Percentiles rank a stretch among this genome's conserved stretches.
phyloP scores from a whole-genome alignment of 2,888 invertebrate species.

The Yponomeuta cagnagella region DNA sequence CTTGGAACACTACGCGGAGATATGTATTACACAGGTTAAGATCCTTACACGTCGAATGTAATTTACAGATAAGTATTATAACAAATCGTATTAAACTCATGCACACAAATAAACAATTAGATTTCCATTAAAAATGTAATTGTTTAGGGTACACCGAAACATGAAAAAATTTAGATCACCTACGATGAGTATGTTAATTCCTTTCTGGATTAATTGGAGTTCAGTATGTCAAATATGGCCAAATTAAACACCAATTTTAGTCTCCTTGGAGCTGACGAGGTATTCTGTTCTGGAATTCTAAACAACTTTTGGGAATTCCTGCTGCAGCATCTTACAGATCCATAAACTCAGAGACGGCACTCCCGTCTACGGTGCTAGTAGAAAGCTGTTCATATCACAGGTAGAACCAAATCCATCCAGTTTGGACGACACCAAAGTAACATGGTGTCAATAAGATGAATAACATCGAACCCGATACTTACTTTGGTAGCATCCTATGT shows the following conservation, averaged over 20 bases:
- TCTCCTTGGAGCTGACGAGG: no score
- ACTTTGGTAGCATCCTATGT: conserved; percentile 96
- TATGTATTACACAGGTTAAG: background rate
- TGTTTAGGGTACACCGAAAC: background rate
- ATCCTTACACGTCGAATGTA: background rate
- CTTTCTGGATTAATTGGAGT: no score
- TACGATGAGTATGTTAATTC: background rate
- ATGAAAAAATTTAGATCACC: background rate
- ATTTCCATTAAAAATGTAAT: background rate
- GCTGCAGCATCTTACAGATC: no score
- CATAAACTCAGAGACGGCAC: no score
- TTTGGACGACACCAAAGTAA: background rate
- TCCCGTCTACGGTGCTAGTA: no score
- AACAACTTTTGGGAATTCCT: no score
- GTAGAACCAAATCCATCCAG: no score
- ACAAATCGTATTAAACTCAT: background rate
- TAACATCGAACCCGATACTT: conserved; percentile 38
- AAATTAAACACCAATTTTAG: no score
- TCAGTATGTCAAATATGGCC: no score
- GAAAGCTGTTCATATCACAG: background rate
- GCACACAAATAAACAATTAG: conserved; percentile 1
- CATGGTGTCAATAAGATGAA: background rate
- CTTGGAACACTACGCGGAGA: conserved; percentile 9
- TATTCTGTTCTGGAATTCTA: no score
- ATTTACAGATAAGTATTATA: background rate